Base-by-base conservation (phyloP, 2,888 invertebrate genomes). In the Drosophila villosipedis region DNA sequence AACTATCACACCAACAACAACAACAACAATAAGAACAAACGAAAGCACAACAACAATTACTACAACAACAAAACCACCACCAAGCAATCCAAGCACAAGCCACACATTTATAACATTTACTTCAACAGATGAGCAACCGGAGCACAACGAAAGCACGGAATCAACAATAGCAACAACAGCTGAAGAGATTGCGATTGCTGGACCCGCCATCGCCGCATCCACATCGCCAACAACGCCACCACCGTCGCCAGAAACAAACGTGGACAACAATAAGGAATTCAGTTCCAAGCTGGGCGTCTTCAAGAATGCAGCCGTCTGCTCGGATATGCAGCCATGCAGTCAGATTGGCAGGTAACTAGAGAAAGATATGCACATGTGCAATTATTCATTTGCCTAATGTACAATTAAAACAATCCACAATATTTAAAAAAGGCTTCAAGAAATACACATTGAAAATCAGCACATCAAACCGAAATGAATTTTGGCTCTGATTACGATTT, bases 251-350 rank as follows among this genome's bases (percentile, higher is more conserved):
- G 61, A 67, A n/a, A 25, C 66, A 16, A 37, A 39, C 7, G 35
- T 39, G 43, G 57, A 62, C 59, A 39, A 25, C 6, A 49, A 59
- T 43, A 53, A 37, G 2, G 7, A 79, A 6, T 91, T 88, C 37
- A 55, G 68, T 1, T 92, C 92, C 1, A 88, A 76, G 52, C 66
- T 92, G 78, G 92, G 92, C 9, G 68, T 91, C 22, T 92, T 80
- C 50, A 69, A 92, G 55, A 94, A 94, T 65, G 96, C 96, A 1
- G 97, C 97, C 0, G 96, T 98, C 10, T 97, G 97, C 91, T 96
- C 97, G 0, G 98, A 98, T 91, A 96, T 95, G 0, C 94, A 95
- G 7, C 94, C 95, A 22, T 98, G 98, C 93, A 97, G 97, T 9
- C 93, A 95, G 89, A 95, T 97, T 85, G 97, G 97, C 93, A 96